Evolutionary conservation across 2,797 vertebrate genomes (phyloP).

Genomic region (Amblyraja radiata): DNA sequence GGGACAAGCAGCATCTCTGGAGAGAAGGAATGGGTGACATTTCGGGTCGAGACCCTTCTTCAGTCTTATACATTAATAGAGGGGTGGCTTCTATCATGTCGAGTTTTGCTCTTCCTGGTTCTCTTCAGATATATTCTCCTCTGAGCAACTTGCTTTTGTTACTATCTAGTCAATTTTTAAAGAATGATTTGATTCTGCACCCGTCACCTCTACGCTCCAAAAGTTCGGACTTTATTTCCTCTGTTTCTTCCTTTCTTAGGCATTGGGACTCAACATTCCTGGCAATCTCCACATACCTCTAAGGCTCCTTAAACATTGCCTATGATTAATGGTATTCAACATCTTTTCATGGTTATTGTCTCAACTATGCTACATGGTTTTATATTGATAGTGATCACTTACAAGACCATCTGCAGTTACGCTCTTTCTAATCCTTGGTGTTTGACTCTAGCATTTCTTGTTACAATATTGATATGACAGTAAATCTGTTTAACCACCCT

Average conservation of each 20-base stretch:
- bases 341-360: not conserved
- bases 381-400: not conserved
- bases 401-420: not conserved
- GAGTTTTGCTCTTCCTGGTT: not conserved
- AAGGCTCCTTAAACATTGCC: not conserved
- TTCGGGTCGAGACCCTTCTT: too few species aligned
- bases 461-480: not conserved
- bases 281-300: not conserved
- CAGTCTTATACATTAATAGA: too few species aligned
- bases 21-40: too few species aligned
- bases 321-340: not conserved
- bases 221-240: not conserved
- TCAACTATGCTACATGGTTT: not conserved
- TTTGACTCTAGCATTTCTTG: not conserved
- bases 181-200: not conserved
- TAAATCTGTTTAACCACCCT: not conserved
- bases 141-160: not conserved
- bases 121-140: not conserved
- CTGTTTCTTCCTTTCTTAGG: not conserved
- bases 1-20: too few species aligned
- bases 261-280: not conserved
- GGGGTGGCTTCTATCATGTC: not conserved
- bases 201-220: not conserved
- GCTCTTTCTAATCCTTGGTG: not conserved
- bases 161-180: not conserved